These are phyloP conservation scores for Trachemys scripta DNA, from an alignment of 2,113 vertebrate genomes.

Conservation along the genomic window DNA sequence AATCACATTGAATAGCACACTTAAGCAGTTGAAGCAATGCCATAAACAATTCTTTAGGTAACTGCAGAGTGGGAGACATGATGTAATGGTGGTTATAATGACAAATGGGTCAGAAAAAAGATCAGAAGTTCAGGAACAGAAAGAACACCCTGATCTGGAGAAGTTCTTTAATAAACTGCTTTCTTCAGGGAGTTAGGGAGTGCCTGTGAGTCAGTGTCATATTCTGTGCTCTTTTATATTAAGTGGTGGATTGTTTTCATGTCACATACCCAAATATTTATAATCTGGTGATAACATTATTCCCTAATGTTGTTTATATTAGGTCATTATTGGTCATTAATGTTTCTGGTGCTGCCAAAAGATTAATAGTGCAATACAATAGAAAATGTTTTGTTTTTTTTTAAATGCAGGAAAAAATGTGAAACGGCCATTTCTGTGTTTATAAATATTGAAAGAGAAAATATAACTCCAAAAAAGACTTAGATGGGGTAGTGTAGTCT, in stretches of 20 bases:
- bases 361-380: not conserved
- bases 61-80: not conserved
- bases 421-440: not conserved
- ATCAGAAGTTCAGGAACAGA: not conserved
- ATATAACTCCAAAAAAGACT: not conserved
- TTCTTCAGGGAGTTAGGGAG: not conserved
- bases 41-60: not conserved
- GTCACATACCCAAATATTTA: not conserved
- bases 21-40: not conserved
- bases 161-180: not conserved
- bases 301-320: not conserved
- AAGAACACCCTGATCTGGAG: not conserved
- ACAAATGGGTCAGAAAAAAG: not conserved
- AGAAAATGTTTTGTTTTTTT: not conserved
- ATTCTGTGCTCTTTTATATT: not conserved
- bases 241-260: not conserved
- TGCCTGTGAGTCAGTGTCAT: not conserved
- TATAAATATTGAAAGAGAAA: not conserved
- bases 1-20: not conserved
- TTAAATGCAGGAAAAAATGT: not conserved
- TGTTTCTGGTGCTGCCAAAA: not conserved
- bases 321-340: not conserved
- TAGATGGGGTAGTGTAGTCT: not conserved
- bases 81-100: not conserved
- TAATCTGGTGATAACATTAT: not conserved